Percentiles rank a stretch among this genome's conserved stretches.
These are phyloP conservation scores for Macrobrachium nipponense DNA, from an alignment of 1,140 invertebrate genomes.

Conservation along the genomic window DNA sequence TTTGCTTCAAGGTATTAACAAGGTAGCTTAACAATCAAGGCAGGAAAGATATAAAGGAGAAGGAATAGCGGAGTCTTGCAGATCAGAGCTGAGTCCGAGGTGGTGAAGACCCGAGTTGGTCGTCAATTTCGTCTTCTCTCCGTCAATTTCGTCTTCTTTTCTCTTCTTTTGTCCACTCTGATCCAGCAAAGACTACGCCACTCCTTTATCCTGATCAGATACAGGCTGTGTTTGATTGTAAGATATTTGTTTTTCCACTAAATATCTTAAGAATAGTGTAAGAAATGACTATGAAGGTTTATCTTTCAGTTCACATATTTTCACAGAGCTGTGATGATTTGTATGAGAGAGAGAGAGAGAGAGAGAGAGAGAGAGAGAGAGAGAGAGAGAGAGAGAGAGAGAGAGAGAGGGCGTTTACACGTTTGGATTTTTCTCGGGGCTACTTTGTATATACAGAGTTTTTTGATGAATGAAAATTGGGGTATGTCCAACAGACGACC, in stretches of 20 bases:
- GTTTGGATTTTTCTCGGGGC: too few species aligned
- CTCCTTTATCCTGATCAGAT: neutral
- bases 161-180: neutral
- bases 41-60: conserved; percentile 26
- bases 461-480: too few species aligned
- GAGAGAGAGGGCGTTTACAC: too few species aligned
- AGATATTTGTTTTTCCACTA: conserved; percentile 9
- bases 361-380: too few species aligned
- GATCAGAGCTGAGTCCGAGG: neutral
- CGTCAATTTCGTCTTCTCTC: too few species aligned
- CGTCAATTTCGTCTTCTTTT: too few species aligned
- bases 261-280: conserved; percentile 10
- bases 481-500: too few species aligned
- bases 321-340: neutral
- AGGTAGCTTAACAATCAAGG: conserved; percentile 43
- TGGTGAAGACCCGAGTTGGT: too few species aligned
- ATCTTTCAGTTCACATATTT: neutral
- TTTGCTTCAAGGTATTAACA: conserved; percentile 38
- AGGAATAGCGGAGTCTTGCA: neutral
- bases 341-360: too few species aligned
- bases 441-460: too few species aligned
- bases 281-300: neutral
- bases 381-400: too few species aligned
- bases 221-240: conserved; percentile 38
- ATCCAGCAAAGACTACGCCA: neutral